phyloP scores from a whole-genome alignment of 2,888 invertebrate species.

The Tipula vernalis region DNA sequence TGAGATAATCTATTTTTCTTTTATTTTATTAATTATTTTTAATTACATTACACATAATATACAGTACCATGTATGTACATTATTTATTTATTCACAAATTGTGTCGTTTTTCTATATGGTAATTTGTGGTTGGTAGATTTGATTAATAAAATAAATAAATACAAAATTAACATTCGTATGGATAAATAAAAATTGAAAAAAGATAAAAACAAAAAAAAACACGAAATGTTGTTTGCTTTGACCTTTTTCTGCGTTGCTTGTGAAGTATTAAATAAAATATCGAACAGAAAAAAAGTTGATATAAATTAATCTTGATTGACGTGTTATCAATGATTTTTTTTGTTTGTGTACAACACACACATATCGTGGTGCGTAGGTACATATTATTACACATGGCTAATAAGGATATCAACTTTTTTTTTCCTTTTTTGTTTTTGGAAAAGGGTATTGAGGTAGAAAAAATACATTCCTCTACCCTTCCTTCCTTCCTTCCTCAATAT shows the following conservation, averaged over 20 bases:
- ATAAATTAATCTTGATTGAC: slow-evolving; percentile 4
- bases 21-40: neutral
- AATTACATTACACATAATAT: neutral
- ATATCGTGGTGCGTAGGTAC: too few relatives aligned
- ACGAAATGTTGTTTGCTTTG: neutral
- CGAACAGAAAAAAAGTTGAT: neutral
- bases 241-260: neutral
- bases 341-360: too few relatives aligned
- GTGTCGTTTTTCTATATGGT: neutral
- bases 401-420: too few relatives aligned
- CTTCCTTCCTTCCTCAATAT: neutral
- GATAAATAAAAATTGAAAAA: neutral
- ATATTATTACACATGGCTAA: neutral
- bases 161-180: neutral
- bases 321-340: neutral
- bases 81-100: neutral
- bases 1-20: neutral
- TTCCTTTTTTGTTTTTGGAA: neutral
- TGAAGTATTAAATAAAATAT: neutral
- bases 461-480: neutral
- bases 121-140: neutral
- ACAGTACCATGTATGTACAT: neutral
- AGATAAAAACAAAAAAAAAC: neutral
- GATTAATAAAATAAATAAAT: neutral
- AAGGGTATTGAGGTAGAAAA: neutral